Evolutionary conservation across 2,113 vertebrate species (phyloP), one percentile per base, ranked within the genome.

Genomic region (Scytalopus superciliaris): DNA sequence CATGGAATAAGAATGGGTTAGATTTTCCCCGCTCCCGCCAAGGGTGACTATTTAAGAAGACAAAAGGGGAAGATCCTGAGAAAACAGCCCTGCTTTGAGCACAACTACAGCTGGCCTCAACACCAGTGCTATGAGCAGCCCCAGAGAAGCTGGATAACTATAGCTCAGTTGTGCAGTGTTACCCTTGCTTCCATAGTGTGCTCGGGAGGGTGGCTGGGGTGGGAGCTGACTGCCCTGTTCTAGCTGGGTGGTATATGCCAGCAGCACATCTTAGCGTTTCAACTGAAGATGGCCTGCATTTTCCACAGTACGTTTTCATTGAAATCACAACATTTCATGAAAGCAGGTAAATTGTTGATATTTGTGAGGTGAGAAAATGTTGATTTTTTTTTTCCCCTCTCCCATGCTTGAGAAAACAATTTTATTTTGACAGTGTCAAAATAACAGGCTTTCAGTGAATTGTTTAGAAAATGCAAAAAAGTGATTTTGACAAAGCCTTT

Each of bases 381-480:
- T 42, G 44, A 28, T 28, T 16, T 31, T 22, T 47, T 33, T 37
- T 40, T 42, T 42, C 14, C 40, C 19, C 22, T 12, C 12, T 8
- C 1, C 2, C 4, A 3, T 22, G 5, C 56, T 56, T 85, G 59
- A 90, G 78, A 73, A 87, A 94, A 44, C 53, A 67, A 80, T 83
- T 92, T 57, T 93, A 55, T 90, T 95, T 90, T 80, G 76, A 81
- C 39, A 59, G 21, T 14, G 22, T 81, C 82, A 89, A 84, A 90
- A 92, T 56, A 86, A 84, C 63, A 92, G 64, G 33, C 52, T 90
- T 84, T 55, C 62, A 59, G 52, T 59, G 47, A 81, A 93, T 89
- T 90, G 76, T 77, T 94, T 88, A 47, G 72, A 81, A 91, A 92
- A 83, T 49, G 90, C 4, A 12, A 56, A 86, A 89, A 90, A 10